phyloP scores from a whole-genome alignment of 2,797 vertebrate genomes.

The Eulemur coronatus region DNA sequence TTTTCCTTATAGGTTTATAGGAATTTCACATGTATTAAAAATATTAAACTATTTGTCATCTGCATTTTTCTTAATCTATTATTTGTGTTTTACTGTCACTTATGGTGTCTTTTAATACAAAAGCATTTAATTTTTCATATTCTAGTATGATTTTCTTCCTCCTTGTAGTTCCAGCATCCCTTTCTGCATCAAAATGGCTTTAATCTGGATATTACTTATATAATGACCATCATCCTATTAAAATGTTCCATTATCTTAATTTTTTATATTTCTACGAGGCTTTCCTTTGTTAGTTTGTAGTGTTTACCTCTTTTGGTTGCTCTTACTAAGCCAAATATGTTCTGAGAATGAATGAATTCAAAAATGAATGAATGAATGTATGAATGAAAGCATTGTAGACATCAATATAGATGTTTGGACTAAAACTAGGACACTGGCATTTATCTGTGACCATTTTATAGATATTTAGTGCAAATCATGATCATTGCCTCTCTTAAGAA shows the following conservation, averaged over 20 bases:
- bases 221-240: neutral
- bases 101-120: neutral
- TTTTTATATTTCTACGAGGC: neutral
- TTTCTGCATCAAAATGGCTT: neutral
- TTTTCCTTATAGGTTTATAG: neutral
- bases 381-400: neutral
- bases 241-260: neutral
- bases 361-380: neutral
- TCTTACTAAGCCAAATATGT: neutral
- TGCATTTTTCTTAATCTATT: neutral
- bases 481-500: neutral
- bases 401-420: neutral
- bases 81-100: neutral
- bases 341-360: neutral
- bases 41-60: neutral
- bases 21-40: neutral
- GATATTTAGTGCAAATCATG: neutral
- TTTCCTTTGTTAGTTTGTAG: neutral
- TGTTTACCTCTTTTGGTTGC: neutral
- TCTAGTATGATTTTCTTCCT: neutral
- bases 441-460: neutral
- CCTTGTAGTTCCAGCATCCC: neutral
- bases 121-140: neutral
- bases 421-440: neutral
- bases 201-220: neutral